Evolutionary conservation across 2,113 vertebrate species (phyloP), one percentile per base, ranked within the genome.

Genomic region (Kobus ellipsiprymnus): DNA sequence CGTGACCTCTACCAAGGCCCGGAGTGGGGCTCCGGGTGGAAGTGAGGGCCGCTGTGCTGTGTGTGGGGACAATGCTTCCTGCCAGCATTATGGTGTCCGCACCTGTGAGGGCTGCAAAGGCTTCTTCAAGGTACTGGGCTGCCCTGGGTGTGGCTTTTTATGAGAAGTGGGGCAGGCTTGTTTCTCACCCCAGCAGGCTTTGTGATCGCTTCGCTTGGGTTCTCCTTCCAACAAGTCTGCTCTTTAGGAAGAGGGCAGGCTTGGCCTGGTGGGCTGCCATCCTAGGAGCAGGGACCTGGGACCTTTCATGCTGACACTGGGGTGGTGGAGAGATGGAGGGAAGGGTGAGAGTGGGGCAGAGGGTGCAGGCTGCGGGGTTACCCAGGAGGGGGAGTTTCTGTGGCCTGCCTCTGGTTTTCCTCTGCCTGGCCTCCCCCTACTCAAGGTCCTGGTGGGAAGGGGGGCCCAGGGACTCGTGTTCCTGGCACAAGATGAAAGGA

Each of bases 71-170:
- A 99, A 99, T 0, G 99, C 99, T 13, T 99, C 99, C 1, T 99
- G 99, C 98, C 99, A 99, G 98, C 99, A 99, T 98, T 99, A 99
- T 0, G 99, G 99, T 0, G 99, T 99, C 88, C 99, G 99, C 86
- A 99, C 99, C 98, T 99, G 99, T 59, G 99, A 99, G 97, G 99
- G 99, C 87, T 99, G 99, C 98, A 99, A 99, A 97, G 99, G 99
- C 17, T 99, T 99, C 98, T 99, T 99, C 98, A 99, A 99, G 99
- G 99, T 99, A 99, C 14, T 12, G 9, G 12, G 23, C 21, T 17
- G 16, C n/a, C 55, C 60, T 8, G 14, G n/a, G 54, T 2, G 2
- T 2, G 25, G 16, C 27, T 25, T 40, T 92, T 15, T 23, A 29
- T 13, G 62, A 84, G n/a, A 5, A n/a, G 67, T 23, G 46, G 67